Conservation (phyloP, 2,113 vertebrate species). For the Mirza zaza region DNA sequence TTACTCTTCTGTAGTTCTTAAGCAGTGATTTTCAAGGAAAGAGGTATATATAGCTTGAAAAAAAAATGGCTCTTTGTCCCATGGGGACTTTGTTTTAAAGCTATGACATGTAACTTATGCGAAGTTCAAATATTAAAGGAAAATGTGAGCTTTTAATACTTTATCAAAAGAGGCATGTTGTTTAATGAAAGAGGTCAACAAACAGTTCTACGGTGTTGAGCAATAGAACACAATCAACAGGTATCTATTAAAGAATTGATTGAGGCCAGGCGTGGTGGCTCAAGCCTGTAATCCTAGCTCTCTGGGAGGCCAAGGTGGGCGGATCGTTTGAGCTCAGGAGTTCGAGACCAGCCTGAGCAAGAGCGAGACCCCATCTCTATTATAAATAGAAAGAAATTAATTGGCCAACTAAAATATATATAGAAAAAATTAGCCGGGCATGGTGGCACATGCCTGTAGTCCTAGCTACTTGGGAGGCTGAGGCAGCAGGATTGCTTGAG, state of each 20-base stretch:
- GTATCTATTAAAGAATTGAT: background rate
- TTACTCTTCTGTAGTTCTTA: background rate
- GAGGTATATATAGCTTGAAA: background rate
- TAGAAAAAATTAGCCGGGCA: no score
- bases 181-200: background rate
- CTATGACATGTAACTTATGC: slow-evolving; percentile 33
- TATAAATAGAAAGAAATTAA: no score
- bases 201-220: background rate
- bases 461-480: no score
- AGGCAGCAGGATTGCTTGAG: no score
- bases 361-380: no score
- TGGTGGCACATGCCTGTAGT: no score
- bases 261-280: no score
- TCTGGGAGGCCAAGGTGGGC: no score
- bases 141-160: background rate
- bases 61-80: slow-evolving; percentile 14
- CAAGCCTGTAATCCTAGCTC: no score
- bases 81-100: background rate
- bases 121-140: slow-evolving; percentile 54
- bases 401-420: no score
- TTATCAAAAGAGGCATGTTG: slow-evolving; percentile 39
- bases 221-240: slow-evolving; percentile 24
- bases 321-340: no score
- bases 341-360: no score
- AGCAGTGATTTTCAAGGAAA: slow-evolving; percentile 6